Percentiles rank a stretch among this genome's conserved stretches.
phyloP scores from a whole-genome alignment of 2,797 vertebrate genomes.

The Botia almorhae region DNA sequence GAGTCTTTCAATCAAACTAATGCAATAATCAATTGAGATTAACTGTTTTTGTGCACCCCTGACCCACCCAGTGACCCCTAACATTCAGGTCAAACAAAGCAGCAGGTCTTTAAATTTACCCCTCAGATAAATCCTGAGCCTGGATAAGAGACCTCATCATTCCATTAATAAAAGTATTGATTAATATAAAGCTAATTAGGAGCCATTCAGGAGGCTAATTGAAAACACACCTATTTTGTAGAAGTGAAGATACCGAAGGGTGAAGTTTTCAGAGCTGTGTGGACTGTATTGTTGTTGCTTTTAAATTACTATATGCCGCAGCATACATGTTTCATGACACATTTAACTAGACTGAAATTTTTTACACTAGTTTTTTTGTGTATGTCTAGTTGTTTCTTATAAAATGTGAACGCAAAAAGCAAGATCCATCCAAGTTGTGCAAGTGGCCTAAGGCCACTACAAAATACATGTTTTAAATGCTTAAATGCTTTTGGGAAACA shows the following conservation, averaged over 20 bases:
- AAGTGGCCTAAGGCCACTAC: too few species aligned
- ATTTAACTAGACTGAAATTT: too few species aligned
- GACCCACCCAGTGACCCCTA: conserved; percentile 84
- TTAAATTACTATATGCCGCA: too few species aligned
- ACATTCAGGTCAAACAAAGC: conserved; percentile 79
- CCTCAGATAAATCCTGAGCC: conserved; percentile 76
- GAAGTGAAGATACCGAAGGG: conserved; percentile 3
- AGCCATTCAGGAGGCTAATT: conserved; percentile 79
- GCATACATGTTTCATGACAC: too few species aligned
- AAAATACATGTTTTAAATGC: too few species aligned
- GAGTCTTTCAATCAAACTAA: conserved; percentile 31
- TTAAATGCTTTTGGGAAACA: too few species aligned
- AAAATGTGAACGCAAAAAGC: too few species aligned
- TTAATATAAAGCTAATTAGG: conserved; percentile 82
- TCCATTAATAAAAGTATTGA: conserved; percentile 80
- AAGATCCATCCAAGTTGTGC: too few species aligned
- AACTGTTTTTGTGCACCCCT: conserved; percentile 68
- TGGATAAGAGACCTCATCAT: conserved; percentile 74
- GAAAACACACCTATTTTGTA: conserved; percentile 69
- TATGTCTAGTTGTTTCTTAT: too few species aligned
- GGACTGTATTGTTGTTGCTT: background rate
- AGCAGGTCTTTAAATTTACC: conserved; percentile 78
- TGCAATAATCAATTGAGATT: conserved; percentile 69
- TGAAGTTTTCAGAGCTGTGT: conserved; percentile 33
- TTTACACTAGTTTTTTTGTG: too few species aligned